phyloP scores from a whole-genome alignment of 2,113 vertebrate genomes.

The Heterotilapia buettikoferi region DNA sequence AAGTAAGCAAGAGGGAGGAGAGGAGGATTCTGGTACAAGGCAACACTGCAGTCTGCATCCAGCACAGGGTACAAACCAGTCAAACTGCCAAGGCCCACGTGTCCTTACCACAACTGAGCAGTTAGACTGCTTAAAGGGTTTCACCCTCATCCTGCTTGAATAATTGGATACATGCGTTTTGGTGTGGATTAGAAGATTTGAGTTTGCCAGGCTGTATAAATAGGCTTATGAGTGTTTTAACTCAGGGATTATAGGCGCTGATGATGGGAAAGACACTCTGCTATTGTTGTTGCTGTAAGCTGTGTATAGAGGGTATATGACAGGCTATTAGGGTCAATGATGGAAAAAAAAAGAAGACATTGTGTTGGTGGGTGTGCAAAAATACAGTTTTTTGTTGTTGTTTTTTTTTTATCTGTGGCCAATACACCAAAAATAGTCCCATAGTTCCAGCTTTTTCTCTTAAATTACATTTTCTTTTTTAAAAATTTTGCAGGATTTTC shows the following conservation, averaged over 20 bases:
- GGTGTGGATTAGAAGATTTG: slow-evolving; percentile 23
- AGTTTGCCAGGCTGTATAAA: background rate
- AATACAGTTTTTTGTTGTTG: background rate
- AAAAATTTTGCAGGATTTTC: background rate
- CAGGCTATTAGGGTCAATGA: background rate
- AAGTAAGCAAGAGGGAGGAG: background rate
- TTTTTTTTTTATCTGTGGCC: background rate
- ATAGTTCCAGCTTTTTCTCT: background rate
- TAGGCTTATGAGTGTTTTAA: background rate
- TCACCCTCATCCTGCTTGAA: background rate
- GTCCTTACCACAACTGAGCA: background rate
- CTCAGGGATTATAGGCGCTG: background rate
- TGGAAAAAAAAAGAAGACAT: background rate
- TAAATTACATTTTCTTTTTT: background rate
- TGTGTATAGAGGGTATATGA: background rate
- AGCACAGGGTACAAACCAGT: background rate
- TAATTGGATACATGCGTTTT: slow-evolving; percentile 6
- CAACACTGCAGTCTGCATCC: slow-evolving; percentile 28
- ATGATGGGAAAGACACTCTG: background rate
- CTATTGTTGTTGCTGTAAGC: background rate
- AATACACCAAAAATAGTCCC: background rate
- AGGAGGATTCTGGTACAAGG: slow-evolving; percentile 28
- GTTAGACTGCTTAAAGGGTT: background rate
- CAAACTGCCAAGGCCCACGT: background rate
- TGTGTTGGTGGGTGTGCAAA: background rate